phyloP scores from a whole-genome alignment of 2,797 vertebrate genomes.

The Typhlichthys eigenmanni region DNA sequence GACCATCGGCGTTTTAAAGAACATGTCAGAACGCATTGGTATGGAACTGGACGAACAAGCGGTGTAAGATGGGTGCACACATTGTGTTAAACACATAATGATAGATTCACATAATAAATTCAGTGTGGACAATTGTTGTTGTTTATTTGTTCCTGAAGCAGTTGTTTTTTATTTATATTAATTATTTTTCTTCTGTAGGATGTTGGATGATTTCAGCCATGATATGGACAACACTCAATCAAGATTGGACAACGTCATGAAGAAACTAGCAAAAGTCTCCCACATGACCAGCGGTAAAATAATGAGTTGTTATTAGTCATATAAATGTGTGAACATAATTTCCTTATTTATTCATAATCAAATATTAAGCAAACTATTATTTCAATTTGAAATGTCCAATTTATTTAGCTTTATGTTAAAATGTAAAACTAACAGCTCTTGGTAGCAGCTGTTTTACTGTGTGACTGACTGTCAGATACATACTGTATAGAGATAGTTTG shows the following conservation, averaged over 20 bases:
- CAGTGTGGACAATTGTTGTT: no score
- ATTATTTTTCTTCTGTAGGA: conserved; percentile 72
- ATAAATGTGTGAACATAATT: no score
- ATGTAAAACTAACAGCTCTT: no score
- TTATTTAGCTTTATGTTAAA: no score
- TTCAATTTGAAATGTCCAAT: no score
- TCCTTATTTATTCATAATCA: no score
- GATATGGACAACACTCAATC: conserved; percentile 94
- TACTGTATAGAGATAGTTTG: no score
- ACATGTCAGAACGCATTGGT: conserved; percentile 97
- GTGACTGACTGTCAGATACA: no score
- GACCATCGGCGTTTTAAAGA: conserved; percentile 96
- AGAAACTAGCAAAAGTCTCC: conserved; percentile 97
- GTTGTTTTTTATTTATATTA: no score
- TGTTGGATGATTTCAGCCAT: conserved; percentile 95
- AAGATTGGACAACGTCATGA: conserved; percentile 95
- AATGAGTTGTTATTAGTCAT: background rate
- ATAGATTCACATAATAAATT: no score
- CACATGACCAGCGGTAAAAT: conserved; percentile 97
- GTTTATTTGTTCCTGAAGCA: background rate
- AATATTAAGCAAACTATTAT: no score
- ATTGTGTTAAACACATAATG: background rate
- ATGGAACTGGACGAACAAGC: conserved; percentile 96
- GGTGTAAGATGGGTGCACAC: conserved; percentile 80
- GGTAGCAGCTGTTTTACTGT: no score